Percentiles rank a stretch among this genome's conserved stretches.
phyloP scores from a whole-genome alignment of 2,797 vertebrate genomes.

The Threskiornis aethiopicus region DNA sequence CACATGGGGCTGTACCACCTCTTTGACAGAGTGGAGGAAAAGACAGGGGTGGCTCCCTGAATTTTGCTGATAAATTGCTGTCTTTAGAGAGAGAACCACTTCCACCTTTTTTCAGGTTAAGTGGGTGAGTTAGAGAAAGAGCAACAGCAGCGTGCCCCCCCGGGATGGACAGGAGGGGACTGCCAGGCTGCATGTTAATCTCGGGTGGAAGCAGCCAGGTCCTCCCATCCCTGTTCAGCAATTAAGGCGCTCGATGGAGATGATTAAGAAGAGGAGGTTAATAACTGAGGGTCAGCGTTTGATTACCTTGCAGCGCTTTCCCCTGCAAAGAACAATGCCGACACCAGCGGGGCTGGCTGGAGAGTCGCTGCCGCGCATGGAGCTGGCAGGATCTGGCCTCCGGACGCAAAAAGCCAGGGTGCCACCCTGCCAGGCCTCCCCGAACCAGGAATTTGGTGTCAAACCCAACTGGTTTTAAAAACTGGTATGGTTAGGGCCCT shows the following conservation, averaged over 20 bases:
- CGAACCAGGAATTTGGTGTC: neutral
- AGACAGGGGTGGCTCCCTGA: neutral
- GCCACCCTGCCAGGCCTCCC: neutral
- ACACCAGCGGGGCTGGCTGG: neutral
- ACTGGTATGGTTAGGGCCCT: neutral
- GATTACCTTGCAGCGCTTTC: neutral
- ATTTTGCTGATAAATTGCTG: neutral
- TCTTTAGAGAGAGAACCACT: neutral
- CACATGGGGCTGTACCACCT: neutral
- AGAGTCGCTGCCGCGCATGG: neutral
- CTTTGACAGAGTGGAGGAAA: neutral
- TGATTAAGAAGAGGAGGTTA: neutral
- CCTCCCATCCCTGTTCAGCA: constrained; percentile 3
- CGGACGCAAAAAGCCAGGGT: neutral
- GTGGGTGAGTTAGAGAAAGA: neutral
- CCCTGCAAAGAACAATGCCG: neutral
- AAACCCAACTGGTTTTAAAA: neutral
- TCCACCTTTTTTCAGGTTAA: neutral
- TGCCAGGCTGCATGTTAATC: neutral
- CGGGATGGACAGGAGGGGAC: neutral
- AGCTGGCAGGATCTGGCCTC: neutral
- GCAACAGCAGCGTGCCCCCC: neutral
- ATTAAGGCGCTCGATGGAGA: neutral
- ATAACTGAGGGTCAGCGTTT: neutral
- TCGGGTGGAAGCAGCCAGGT: neutral